These are phyloP conservation scores for Pampus argenteus DNA, from an alignment of 2,797 vertebrate species.

Conservation along the genomic window DNA sequence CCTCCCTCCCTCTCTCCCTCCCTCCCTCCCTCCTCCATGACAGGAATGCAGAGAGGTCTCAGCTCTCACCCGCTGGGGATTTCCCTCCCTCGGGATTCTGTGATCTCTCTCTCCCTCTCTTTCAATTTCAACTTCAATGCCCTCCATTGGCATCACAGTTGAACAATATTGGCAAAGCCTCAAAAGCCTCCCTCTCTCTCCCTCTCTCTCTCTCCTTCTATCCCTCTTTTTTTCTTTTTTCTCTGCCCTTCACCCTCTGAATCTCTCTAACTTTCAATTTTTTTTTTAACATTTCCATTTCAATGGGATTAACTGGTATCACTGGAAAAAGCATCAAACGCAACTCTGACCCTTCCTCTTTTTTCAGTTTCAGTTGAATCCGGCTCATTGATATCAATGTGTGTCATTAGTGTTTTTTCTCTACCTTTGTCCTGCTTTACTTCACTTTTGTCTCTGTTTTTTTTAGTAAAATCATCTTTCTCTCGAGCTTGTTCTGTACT, in stretches of 20 bases:
- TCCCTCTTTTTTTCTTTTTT: conserved; percentile 19
- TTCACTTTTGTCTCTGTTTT: background rate
- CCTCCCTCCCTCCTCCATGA: conserved; percentile 33
- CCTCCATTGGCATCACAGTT: conserved; percentile 54
- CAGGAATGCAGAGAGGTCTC: conserved; percentile 59
- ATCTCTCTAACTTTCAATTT: conserved; percentile 21
- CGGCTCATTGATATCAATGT: conserved; percentile 6
- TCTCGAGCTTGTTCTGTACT: conserved; percentile 31
- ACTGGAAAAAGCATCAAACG: conserved; percentile 17
- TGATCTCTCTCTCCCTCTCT: conserved; percentile 59
- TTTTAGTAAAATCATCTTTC: conserved; percentile 10
- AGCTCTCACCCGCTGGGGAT: conserved; percentile 57
- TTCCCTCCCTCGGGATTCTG: conserved; percentile 62
- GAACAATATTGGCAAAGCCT: conserved; percentile 64
- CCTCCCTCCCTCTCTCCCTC: background rate
- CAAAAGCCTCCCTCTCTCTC: conserved; percentile 45
- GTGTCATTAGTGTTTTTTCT: background rate
- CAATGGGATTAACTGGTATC: conserved; percentile 23
- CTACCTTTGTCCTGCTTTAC: background rate
- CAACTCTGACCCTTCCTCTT: background rate
- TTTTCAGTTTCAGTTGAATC: background rate
- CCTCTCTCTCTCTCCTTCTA: conserved; percentile 13
- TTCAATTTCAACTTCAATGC: conserved; percentile 69
- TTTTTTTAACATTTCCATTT: conserved; percentile 25
- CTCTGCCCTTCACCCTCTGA: conserved; percentile 45